Conservation (phyloP, 2,113 vertebrate species). For the Phrynocephalus versicolor region DNA sequence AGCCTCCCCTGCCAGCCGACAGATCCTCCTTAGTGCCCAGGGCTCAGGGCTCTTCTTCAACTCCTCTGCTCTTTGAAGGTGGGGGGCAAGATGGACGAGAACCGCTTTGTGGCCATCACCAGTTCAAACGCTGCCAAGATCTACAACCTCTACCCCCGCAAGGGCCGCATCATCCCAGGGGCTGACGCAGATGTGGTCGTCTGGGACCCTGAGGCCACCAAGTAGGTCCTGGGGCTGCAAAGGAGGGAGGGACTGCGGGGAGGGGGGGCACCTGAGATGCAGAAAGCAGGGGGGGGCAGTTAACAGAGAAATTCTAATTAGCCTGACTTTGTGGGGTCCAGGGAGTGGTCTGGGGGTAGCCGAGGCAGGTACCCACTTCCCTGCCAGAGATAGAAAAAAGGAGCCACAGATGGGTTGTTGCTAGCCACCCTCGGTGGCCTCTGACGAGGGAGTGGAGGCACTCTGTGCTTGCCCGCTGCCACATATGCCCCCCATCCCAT, state of each 20-base stretch:
- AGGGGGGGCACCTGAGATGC: fast-evolving
- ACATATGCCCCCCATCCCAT: no score
- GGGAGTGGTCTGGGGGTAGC: no score
- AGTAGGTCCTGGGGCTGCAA: slow-evolving; percentile 69
- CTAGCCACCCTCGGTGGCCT: no score
- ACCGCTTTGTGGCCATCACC: slow-evolving; percentile 94
- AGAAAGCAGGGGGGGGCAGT: neutral
- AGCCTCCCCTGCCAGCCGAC: no score
- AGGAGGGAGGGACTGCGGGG: fast-evolving
- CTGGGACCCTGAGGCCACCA: slow-evolving; percentile 96
- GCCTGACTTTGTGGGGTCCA: no score
- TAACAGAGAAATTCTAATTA: no score
- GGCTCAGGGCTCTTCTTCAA: neutral
- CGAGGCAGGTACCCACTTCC: no score
- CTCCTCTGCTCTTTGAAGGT: slow-evolving; percentile 75
- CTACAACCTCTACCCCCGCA: slow-evolving; percentile 96
- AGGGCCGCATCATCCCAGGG: slow-evolving; percentile 93
- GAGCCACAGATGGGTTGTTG: no score
- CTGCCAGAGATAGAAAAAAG: no score
- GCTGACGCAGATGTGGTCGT: slow-evolving; percentile 95
- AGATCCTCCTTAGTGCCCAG: no score
- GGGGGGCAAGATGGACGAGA: slow-evolving; percentile 97
- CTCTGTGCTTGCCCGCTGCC: no score
- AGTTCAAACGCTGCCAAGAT: slow-evolving; percentile 96
- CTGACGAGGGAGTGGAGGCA: no score